phyloP scores from a whole-genome alignment of 2,888 invertebrate species.

The Encarsia formosa region DNA sequence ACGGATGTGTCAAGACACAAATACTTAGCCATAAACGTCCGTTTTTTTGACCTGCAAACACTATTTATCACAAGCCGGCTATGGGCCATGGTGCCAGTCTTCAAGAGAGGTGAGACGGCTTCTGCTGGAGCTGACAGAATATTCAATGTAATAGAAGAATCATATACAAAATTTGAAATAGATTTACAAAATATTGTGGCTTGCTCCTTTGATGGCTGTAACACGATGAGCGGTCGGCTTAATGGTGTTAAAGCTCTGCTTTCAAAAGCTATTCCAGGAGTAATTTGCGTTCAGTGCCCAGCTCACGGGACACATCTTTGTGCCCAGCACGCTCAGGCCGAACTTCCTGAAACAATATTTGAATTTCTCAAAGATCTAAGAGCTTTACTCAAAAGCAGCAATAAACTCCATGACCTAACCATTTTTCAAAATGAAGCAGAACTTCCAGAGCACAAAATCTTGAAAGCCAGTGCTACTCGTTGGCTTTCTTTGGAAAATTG shows the following conservation, averaged over 20 bases:
- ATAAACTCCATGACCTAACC: not conserved
- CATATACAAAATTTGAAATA: not conserved
- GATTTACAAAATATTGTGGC: not conserved
- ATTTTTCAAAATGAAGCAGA: not conserved
- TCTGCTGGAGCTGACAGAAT: not conserved
- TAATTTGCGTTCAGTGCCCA: not conserved
- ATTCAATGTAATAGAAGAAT: not conserved
- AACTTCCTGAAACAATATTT: not conserved
- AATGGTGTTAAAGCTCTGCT: not conserved
- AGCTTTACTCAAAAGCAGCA: not conserved
- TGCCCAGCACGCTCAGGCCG: not conserved
- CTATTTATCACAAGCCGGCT: not conserved
- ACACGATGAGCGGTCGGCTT: not conserved
- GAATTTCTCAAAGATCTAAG: not conserved
- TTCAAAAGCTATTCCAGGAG: not conserved
- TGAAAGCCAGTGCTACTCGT: not conserved
- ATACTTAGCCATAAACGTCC: not conserved
- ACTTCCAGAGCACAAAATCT: not conserved
- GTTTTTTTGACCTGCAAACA: not conserved
- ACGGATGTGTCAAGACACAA: not conserved
- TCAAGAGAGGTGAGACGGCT: not conserved
- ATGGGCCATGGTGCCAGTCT: not conserved
- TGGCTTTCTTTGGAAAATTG: not conserved
- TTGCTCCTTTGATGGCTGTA: constrained; percentile 1
- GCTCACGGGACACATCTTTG: not conserved